A percentile compares a stretch with the other conserved stretches of the same genome.
phyloP scores from a whole-genome alignment of 2,113 vertebrate species.

The Phaethon lepturus region DNA sequence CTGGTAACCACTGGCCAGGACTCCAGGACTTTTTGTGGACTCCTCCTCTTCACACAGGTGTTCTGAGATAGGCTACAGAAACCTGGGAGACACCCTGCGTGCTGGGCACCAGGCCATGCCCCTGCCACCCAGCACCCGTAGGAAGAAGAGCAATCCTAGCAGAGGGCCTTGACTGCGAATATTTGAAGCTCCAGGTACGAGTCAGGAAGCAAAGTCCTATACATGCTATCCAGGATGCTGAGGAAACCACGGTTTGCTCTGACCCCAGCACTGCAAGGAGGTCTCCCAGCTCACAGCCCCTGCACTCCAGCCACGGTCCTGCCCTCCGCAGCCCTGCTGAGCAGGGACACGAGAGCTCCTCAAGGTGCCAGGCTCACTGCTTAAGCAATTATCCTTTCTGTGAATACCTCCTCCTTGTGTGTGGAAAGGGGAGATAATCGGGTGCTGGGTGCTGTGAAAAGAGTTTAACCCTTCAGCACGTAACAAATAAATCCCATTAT shows the following conservation, averaged over 20 bases:
- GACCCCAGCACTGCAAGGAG: not conserved
- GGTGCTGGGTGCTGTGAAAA: not conserved
- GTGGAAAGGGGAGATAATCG: not conserved
- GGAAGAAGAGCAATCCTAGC: not conserved
- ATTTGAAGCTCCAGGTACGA: not conserved
- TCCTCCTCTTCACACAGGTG: not conserved
- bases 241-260: fast-evolving
- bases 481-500: slow-evolving; percentile 46
- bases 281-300: not conserved
- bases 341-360: not conserved
- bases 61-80: not conserved
- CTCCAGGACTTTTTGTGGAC: not conserved
- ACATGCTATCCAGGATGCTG: fast-evolving
- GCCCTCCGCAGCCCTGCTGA: not conserved
- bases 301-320: not conserved
- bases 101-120: not conserved
- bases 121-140: not conserved
- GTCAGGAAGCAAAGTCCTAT: not conserved
- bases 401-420: not conserved
- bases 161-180: not conserved
- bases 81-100: not conserved
- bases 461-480: slow-evolving; percentile 69
- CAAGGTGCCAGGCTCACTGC: slow-evolving; percentile 33
- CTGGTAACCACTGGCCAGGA: not conserved
- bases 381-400: slow-evolving; percentile 57